Evolutionary conservation across 2,888 invertebrate species (phyloP), one percentile per base, ranked within the genome.

Genomic region (Hirtodrosophila alboralis): DNA sequence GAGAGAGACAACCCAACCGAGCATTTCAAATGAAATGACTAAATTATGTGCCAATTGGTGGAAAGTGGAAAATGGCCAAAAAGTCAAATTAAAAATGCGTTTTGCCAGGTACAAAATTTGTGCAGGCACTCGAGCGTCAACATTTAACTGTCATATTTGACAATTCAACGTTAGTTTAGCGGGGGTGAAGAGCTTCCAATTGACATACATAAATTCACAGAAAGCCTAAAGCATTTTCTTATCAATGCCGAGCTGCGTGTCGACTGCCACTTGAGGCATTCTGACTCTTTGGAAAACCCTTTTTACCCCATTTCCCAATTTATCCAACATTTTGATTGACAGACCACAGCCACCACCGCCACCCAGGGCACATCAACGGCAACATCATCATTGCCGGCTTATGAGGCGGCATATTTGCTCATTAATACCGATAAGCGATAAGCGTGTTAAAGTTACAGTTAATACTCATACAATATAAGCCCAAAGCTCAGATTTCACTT

Each of bases 11-110:
- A 40, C 52, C 59, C 28, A 56, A 13, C 61, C 56, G 47, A 73
- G 83, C 81, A 58, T 81, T 86, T 77, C 75, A 64, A 86, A 86
- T 86, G 83, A 84, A 84, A 87, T 84, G 87, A 83, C 87, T 84
- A 83, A 84, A 87, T 84, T 86, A 84, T 84, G 86, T 86, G 81
- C 83, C 81, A 80, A 81, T 86, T 84, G 86, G 77, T 75, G 86
- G 80, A 83, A 85, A 83, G 48, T 43, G 58, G 57, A 69, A 74
- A 60, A 57, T 28, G 66, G 53, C 60, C 41, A 64, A 63, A 66
- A 33, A 31, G 23, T 31, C 27, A 61, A 85, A 79, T 83, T 79
- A 83, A 83, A 79, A 79, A 61, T 75, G 65, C 81, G 83, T 71
- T 75, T 63, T 60, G 56, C 76, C 86, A 79, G 84, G 86, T 86